Conservation (phyloP, 1,140 invertebrate genomes). For the Bicyclus anynana region DNA sequence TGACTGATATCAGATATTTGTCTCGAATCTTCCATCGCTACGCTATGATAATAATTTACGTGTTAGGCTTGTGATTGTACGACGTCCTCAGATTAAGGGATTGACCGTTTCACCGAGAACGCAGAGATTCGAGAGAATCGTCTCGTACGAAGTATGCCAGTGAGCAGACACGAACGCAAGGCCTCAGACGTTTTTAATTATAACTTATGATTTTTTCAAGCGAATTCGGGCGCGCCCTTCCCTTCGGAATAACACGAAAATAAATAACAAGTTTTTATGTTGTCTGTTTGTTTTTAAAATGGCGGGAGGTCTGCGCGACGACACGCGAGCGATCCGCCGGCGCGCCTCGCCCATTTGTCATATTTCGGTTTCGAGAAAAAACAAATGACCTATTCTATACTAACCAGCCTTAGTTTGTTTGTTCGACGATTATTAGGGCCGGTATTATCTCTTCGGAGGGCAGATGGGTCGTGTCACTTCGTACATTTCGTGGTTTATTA, state of each 20-base stretch:
- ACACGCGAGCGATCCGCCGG: constrained; percentile 69
- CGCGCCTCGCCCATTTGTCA: constrained; percentile 73
- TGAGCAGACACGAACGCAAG: constrained; percentile 29
- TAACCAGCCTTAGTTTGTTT: constrained; percentile 71
- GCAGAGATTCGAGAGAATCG: no score
- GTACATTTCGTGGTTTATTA: constrained; percentile 41
- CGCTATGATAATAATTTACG: constrained; percentile 28
- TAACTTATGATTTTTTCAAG: constrained; percentile 74
- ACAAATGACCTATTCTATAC: constrained; percentile 69
- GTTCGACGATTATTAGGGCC: constrained; percentile 64
- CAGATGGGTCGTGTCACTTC: constrained; percentile 60
- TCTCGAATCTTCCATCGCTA: constrained; percentile 43
- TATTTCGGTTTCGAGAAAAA: constrained; percentile 72
- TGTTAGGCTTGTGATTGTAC: no score
- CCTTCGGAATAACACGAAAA: constrained; percentile 66
- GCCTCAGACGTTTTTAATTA: constrained; percentile 71
- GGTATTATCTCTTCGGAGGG: constrained; percentile 56
- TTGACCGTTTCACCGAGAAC: no score
- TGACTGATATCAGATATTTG: constrained; percentile 41
- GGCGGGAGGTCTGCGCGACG: constrained; percentile 75
- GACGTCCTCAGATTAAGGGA: no score
- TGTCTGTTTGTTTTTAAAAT: constrained; percentile 76
- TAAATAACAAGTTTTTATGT: constrained; percentile 76
- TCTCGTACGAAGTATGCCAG: no score
- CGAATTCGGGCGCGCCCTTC: constrained; percentile 72